Conservation (phyloP, 23 tunicate genomes). For the Corella eumyota region DNA sequence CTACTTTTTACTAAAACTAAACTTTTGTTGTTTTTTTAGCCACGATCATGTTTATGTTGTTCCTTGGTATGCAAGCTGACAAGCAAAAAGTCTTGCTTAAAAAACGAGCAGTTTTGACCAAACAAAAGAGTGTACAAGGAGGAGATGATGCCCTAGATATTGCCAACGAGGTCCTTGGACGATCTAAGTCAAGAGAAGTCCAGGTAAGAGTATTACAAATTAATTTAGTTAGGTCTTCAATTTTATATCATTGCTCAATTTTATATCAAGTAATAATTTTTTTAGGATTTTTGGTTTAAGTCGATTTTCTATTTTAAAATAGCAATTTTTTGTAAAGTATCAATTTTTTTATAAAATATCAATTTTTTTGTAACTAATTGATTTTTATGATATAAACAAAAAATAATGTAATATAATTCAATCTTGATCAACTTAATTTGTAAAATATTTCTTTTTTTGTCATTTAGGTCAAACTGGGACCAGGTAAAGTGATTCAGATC, state of each 20-base stretch:
- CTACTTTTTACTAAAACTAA: too few relatives aligned
- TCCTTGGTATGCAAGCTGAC: constrained; percentile 30
- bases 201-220: constrained; percentile 37
- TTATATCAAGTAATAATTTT: too few relatives aligned
- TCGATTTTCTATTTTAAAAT: too few relatives aligned
- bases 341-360: too few relatives aligned
- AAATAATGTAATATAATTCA: too few relatives aligned
- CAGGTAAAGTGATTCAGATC: constrained; percentile 16
- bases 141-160: constrained; percentile 14
- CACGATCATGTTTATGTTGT: constrained; percentile 26
- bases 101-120: constrained; percentile 30
- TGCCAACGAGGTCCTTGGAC: constrained; percentile 55
- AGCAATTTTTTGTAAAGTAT: too few relatives aligned
- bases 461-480: constrained; percentile 38
- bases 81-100: constrained; percentile 4
- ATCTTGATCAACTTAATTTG: neutral
- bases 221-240: too few relatives aligned
- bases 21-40: constrained; percentile 18
- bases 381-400: too few relatives aligned
- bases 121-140: constrained; percentile 11
- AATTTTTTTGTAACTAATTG: too few relatives aligned
- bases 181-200: constrained; percentile 27
- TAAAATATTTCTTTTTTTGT: neutral
- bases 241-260: too few relatives aligned
- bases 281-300: too few relatives aligned